These are phyloP conservation scores for Heptranchias perlo DNA, from an alignment of 2,113 vertebrate genomes.

Conservation along the genomic window DNA sequence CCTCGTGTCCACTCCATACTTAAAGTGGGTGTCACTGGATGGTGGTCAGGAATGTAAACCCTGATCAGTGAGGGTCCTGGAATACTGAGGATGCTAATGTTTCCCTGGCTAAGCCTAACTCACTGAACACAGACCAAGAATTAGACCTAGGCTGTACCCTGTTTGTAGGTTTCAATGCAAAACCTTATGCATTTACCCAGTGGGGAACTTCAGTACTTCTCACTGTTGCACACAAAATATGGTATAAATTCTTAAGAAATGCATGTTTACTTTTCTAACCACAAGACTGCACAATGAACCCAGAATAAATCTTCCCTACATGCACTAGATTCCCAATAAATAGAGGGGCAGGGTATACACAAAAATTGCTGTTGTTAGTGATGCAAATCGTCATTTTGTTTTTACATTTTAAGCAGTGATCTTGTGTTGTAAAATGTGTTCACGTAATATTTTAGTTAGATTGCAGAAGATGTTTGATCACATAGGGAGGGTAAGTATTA, in stretches of 20 bases:
- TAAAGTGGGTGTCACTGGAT: neutral
- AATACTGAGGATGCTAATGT: neutral
- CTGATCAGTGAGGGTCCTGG: neutral
- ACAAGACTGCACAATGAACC: neutral
- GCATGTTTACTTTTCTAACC: neutral
- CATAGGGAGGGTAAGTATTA: neutral
- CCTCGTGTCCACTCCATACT: neutral
- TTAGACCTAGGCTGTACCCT: neutral
- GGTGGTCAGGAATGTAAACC: neutral
- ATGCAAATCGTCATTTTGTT: neutral
- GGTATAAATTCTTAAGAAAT: neutral
- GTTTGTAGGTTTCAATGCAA: neutral
- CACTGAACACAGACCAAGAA: neutral
- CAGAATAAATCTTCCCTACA: neutral
- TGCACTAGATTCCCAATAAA: neutral
- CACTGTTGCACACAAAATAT: neutral
- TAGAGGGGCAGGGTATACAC: neutral
- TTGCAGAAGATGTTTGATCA: neutral
- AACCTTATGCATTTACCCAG: neutral
- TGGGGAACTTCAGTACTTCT: neutral
- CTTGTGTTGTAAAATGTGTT: neutral
- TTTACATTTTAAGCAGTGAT: neutral
- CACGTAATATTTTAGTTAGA: neutral
- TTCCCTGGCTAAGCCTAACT: neutral
- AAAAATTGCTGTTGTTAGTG: neutral